Evolutionary conservation across 2,888 invertebrate genomes (phyloP).

Genomic region (Dendrolimus houi): DNA sequence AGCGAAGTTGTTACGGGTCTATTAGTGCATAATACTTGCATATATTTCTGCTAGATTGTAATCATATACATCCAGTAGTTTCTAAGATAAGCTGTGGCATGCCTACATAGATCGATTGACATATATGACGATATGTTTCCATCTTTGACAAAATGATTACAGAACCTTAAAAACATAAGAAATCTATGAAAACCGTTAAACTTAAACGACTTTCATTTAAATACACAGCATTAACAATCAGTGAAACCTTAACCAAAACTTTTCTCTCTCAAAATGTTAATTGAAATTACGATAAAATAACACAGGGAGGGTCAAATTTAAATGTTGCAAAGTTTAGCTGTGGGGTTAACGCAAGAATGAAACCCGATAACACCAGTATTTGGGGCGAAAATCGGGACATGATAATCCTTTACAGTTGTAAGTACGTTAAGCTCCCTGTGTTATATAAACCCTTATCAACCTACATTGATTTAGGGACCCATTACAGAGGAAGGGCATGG

Average conservation of each 20-base stretch:
- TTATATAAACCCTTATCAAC: no score
- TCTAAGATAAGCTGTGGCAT: no score
- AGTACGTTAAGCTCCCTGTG: no score
- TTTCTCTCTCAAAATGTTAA: slow-evolving; percentile 9
- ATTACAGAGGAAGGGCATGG: no score
- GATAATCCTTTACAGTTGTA: no score
- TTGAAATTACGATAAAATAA: slow-evolving; percentile 15
- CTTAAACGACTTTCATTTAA: not conserved
- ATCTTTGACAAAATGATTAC: not conserved
- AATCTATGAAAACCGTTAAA: not conserved
- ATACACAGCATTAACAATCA: slow-evolving; percentile 1
- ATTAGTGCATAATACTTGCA: no score
- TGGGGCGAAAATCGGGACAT: not conserved
- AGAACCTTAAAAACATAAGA: not conserved
- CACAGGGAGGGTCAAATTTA: slow-evolving; percentile 10
- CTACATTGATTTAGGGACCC: no score
- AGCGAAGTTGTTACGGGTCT: no score
- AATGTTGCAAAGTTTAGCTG: slow-evolving; percentile 22
- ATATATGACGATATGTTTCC: not conserved
- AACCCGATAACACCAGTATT: slow-evolving; percentile 25
- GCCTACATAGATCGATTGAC: no score
- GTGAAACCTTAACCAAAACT: slow-evolving; percentile 8
- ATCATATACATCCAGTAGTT: no score
- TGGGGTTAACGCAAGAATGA: slow-evolving; percentile 24
- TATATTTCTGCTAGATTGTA: no score